Base-by-base conservation (phyloP, 2,888 invertebrate species). In the Panorpa germanica region DNA sequence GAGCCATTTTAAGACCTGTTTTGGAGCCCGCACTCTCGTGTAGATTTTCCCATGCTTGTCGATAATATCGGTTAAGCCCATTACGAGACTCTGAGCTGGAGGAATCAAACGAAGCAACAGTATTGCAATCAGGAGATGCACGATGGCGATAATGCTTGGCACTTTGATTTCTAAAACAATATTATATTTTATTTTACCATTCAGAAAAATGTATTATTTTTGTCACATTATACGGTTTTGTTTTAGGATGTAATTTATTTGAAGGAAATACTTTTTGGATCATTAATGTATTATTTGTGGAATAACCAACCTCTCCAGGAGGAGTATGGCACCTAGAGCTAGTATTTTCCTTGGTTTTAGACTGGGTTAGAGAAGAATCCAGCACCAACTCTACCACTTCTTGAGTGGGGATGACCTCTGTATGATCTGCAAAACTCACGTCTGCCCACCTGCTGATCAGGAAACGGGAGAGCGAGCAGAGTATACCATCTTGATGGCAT, bases 41-140 rank as follows among this genome's bases (percentile, higher is more conserved):
- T 3, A 90, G 63, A 50, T 86, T 85, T 50, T 88, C 86, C 90
- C 90, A 90, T 3, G 88, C 88, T 51, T 85, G 80, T 16, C 83
- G 68, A 55, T 88, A 88, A 55, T 82, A 86, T 39, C 54, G 67
- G 50, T 83, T 86, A 37, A 90, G 61, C 18, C 81, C 80, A 44
- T 73, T 70, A 29, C 81, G 67, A 6, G 81, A 82, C 46, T 83
- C 85, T 1, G 82, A 81, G 29, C 81, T 78, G 29, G 83, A 81
- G 29, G 83, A 83, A 49, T 81, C 85, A 49, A 83, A 76, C 11
- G 86, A 85, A 29, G 82, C 85, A 34, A 85, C 83, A 18, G 86
- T 86, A 55, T 83, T 82, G 59, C 83, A 83, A 54, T 86, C 86
- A 19, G 82, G 81, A 7, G 85, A 81, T 43, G 81, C 78, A 45